Evolutionary conservation across 2,113 vertebrate species (phyloP).

Genomic region (Pedionomus torquatus): DNA sequence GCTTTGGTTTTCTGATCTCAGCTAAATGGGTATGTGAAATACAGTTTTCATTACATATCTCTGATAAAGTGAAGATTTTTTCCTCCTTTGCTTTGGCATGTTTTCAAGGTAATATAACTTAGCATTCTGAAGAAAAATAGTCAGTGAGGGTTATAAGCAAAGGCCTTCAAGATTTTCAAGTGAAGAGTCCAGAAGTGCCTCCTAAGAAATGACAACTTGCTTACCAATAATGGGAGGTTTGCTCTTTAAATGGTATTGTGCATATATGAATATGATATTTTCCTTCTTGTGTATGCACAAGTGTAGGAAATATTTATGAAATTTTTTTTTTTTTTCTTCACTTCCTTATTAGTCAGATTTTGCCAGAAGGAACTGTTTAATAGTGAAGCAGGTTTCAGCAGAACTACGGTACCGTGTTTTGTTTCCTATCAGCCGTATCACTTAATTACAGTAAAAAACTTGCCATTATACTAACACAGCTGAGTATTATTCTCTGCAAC

Average conservation of each 20-base stretch:
- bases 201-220: neutral
- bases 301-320: neutral
- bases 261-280: neutral
- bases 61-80: neutral
- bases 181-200: neutral
- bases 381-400: neutral
- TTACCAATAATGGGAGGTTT: neutral
- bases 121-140: neutral
- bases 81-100: neutral
- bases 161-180: neutral
- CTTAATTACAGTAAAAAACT: neutral
- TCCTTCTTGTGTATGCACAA: neutral
- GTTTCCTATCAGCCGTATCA: neutral
- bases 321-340: neutral
- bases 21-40: neutral
- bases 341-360: neutral
- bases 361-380: neutral
- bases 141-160: neutral
- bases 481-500: slow-evolving; percentile 4
- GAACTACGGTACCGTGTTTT: neutral
- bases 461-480: neutral
- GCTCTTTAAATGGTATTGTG: neutral
- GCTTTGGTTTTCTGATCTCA: neutral
- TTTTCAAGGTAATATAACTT: neutral
- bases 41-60: neutral